phyloP scores from a whole-genome alignment of 2,113 vertebrate species.

The Regulus satrapa region DNA sequence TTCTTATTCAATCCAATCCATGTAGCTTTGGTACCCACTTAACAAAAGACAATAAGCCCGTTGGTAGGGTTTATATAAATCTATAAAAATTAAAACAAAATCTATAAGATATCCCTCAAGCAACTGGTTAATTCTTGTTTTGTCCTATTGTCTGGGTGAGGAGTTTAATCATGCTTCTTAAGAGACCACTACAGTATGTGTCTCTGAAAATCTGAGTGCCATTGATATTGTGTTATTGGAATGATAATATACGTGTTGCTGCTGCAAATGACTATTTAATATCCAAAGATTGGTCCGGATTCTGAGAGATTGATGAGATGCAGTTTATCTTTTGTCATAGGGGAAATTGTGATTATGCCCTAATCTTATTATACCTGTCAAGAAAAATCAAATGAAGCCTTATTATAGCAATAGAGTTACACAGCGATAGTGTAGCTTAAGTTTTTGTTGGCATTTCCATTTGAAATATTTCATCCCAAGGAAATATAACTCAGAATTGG shows the following conservation, averaged over 20 bases:
- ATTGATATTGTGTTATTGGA: not conserved
- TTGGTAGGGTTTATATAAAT: not conserved
- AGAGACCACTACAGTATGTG: not conserved
- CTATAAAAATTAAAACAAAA: not conserved
- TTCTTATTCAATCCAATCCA: not conserved
- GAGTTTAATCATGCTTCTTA: not conserved
- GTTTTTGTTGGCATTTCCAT: not conserved
- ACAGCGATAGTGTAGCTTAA: not conserved
- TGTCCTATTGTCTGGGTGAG: not conserved
- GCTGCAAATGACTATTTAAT: not conserved
- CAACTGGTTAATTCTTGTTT: not conserved
- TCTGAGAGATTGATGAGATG: not conserved
- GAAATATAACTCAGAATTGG: not conserved
- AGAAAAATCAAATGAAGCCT: conserved; percentile 17
- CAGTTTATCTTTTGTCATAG: not conserved
- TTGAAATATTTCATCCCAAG: not conserved
- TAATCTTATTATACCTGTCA: conserved; percentile 18
- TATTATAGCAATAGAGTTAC: not conserved
- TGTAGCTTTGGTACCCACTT: not conserved
- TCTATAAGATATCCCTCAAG: not conserved
- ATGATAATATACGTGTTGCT: not conserved
- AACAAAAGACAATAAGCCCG: not conserved
- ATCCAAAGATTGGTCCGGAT: not conserved
- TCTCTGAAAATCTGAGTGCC: not conserved
- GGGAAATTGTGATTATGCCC: not conserved